Evolutionary conservation across 1,140 invertebrate genomes (phyloP).

Genomic region (Ridgeia piscesae): DNA sequence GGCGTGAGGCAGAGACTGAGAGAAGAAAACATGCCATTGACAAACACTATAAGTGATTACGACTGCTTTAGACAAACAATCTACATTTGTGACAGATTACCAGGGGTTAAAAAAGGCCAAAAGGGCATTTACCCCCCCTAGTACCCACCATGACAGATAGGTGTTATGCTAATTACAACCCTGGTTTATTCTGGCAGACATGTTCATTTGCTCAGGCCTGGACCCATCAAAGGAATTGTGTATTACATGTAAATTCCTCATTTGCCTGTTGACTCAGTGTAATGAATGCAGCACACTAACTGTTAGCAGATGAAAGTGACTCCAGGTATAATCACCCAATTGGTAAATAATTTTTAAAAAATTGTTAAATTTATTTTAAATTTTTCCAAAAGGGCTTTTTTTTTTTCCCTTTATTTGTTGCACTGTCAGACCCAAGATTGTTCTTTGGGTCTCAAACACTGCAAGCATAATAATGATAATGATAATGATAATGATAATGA

Average conservation of each 20-base stretch:
- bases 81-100: background rate
- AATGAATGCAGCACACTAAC: background rate
- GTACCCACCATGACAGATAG: background rate
- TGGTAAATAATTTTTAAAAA: background rate
- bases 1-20: no score
- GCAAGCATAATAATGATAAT: no score
- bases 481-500: no score
- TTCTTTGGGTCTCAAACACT: no score
- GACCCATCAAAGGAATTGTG: background rate
- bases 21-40: background rate
- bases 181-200: background rate
- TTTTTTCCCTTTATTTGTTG: no score
- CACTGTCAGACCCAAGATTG: no score
- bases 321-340: background rate
- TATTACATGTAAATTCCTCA: slow-evolving; percentile 1
- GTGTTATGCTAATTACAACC: background rate
- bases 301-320: background rate
- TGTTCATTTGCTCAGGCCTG: background rate
- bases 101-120: background rate
- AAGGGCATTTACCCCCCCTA: background rate
- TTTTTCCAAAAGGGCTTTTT: no score
- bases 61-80: background rate
- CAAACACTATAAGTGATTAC: background rate
- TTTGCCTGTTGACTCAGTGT: background rate
- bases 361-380: no score